Evolutionary conservation across 92 coral and sea anemone species (phyloP), one percentile per base, ranked within the genome.

Genomic region (Paragorgia papillata): DNA sequence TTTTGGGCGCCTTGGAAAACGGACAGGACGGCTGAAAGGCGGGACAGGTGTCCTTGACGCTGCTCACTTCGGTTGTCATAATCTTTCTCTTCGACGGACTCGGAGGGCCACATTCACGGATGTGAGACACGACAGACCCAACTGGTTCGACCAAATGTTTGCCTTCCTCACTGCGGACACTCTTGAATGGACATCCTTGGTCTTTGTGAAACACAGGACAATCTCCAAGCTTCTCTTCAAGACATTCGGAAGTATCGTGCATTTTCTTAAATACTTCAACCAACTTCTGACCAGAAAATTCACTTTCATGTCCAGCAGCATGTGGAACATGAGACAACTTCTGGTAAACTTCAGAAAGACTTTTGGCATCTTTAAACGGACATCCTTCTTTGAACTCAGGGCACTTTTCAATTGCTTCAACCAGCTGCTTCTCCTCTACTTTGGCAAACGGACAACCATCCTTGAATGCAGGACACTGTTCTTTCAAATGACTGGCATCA

Each of bases 171-270:
- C 90, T 86, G 70, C 97, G 89, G 75, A 93, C 85, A 26, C 94
- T 93, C 81, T 90, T 93, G 82, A 93, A 93, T 49, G 97, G 97
- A 71, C 99, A 95, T 40, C 99, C 97, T 74, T 87, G 86, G 69
- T 87, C 97, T 34, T 82, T 85, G 27, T 79, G 83, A 66, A 95
- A 95, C 66, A 95, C 95, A 7, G 99, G 99, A 57, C 99, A 95
- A 24, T 91, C 90, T 34, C 99, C 99, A 79, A 95, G 84, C 40
- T 89, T 91, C 14, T 89, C 91, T 76, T 89, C 89, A 29, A 94
- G 80, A 22, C 83, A 86, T 48, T 71, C 87, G 22, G 98, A 94
- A 62, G 92, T 80, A 62, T 80, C 83, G 53, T 94, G 98, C 27
- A 94, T 84, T 40, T 86, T 80, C 84, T 73, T 89, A 29, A 94